Conservation (phyloP, 1,140 invertebrate species). For the Bombus confusus region DNA sequence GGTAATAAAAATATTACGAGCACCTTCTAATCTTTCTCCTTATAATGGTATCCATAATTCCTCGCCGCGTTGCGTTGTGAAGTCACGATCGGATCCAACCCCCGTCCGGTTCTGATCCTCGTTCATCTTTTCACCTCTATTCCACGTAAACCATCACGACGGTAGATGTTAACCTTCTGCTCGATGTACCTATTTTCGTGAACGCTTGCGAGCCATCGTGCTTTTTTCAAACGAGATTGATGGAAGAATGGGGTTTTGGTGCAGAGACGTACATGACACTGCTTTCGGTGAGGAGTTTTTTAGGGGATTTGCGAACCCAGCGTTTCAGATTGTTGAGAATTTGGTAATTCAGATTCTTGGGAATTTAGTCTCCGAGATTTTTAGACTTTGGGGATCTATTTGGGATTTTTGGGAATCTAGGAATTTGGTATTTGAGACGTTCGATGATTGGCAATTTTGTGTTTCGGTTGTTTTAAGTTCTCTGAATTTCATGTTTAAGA, state of each 20-base stretch:
- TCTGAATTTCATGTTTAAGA: neutral
- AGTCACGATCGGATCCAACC: slow-evolving; percentile 62
- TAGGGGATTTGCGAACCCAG: neutral
- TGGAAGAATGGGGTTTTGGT: neutral
- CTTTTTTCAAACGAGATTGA: neutral
- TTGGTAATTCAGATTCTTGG: neutral
- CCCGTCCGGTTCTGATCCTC: slow-evolving; percentile 27
- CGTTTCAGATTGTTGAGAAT: neutral
- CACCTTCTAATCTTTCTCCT: slow-evolving; percentile 71
- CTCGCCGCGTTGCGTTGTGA: slow-evolving; percentile 64
- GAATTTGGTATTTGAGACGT: too few species aligned
- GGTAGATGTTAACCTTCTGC: slow-evolving; percentile 49
- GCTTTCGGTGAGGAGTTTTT: neutral
- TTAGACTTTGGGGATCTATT: too few species aligned
- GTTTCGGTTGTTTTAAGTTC: neutral
- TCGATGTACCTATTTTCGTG: neutral
- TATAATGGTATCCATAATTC: slow-evolving; percentile 76
- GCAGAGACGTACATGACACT: too few species aligned
- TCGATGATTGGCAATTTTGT: neutral
- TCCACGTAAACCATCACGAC: slow-evolving; percentile 46
- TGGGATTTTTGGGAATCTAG: neutral
- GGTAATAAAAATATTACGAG: slow-evolving; percentile 76
- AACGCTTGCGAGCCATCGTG: neutral
- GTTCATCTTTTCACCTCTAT: slow-evolving; percentile 31
- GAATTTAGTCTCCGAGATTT: neutral